Evolutionary conservation across 2,888 invertebrate species (phyloP), one percentile per base, ranked within the genome.

Genomic region (Drosophila anomelani): DNA sequence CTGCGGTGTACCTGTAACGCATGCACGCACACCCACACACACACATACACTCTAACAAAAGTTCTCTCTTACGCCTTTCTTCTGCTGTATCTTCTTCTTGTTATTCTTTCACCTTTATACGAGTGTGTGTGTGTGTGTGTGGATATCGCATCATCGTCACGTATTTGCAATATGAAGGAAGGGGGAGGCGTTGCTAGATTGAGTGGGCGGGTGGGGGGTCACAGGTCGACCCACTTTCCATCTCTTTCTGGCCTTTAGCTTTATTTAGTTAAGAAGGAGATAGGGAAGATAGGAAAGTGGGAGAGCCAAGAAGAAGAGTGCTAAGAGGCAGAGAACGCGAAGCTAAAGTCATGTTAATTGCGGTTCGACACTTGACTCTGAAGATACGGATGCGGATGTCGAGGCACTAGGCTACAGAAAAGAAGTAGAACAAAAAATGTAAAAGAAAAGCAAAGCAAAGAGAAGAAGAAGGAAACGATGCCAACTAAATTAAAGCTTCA

Each of bases 281-380:
- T n/a, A 17, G n/a, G 32, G 12, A 34, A 58, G 36, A 17, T 23
- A 26, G n/a, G 32, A 13, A 34, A 23, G 57, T 34, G n/a, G 23
- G 17, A 44, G 34, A 26, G 41, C 13, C 41, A 20, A 54, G 20
- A n/a, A 29, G 32, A 32, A 53, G 32, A 41, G 26, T 26, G 26
- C 5, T 26, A 26, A 38, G 29, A 58, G 36, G 51, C 23, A 56
- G 39, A 39, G 32, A 71, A 29, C 61, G 44, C 57, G 64, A 49
- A 55, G 56, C 64, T 57, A 80, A 79, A 86, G 86, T 83, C 84
- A 81, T 68, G 85, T 84, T 86, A 86, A 86, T 86, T 81, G 78
- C 85, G 51, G 51, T 75, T 81, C 86, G 80, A 84, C 86, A 79
- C 76, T 71, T 77, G 73, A 79, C 79, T 64, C 68, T 57, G 67